A percentile compares a stretch with the other conserved stretches of the same genome.
Conservation (phyloP, 2,113 vertebrate species). For the Hippocampus mohnikei region DNA sequence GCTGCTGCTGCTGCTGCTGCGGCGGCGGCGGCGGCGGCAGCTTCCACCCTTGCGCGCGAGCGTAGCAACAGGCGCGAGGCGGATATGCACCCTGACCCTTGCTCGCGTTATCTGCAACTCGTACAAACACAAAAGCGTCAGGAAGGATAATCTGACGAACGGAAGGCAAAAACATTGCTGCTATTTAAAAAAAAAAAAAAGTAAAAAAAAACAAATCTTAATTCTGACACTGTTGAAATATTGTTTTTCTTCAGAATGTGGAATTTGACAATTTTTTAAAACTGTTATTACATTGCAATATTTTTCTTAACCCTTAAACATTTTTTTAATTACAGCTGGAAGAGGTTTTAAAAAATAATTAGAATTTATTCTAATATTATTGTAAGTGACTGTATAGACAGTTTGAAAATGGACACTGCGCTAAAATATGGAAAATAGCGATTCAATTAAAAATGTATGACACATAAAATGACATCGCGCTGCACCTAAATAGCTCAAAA, state of each 20-base stretch:
- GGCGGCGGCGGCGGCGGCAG: not conserved
- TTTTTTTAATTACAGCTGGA: not conserved
- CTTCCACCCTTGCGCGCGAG: conserved; percentile 31
- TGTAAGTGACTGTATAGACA: not conserved
- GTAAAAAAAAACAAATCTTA: not conserved
- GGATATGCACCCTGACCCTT: conserved; percentile 29
- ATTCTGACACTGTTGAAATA: not conserved
- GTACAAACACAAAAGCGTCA: conserved; percentile 33
- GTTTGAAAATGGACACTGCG: not conserved
- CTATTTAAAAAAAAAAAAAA: not conserved
- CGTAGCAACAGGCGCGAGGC: conserved; percentile 23
- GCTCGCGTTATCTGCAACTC: conserved; percentile 53
- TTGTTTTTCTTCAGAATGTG: not conserved
- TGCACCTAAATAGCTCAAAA: not conserved
- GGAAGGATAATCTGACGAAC: not conserved
- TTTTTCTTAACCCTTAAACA: no score
- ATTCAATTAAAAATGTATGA: not conserved
- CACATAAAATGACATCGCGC: no score
- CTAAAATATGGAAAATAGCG: not conserved
- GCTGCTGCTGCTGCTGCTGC: conserved; percentile 13
- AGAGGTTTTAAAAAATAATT: not conserved
- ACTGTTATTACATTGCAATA: no score
- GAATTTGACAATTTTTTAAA: no score
- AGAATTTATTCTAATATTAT: not conserved
- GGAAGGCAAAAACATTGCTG: no score